These are phyloP conservation scores for Tragelaphus buxtoni DNA, from an alignment of 2,113 vertebrate genomes.

Conservation along the genomic window DNA sequence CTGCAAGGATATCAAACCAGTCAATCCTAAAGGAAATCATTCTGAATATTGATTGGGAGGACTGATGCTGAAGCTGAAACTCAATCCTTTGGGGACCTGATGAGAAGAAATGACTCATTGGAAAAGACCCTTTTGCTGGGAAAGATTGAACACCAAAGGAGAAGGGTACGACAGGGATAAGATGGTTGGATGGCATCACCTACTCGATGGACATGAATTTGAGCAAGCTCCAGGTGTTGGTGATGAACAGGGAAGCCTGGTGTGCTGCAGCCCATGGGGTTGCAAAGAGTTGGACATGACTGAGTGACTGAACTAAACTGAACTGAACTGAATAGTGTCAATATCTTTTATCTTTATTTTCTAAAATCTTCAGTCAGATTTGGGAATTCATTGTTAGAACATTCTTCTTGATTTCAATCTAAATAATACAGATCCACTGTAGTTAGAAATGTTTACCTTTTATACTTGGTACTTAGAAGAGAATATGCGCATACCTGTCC, in stretches of 20 bases:
- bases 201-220: background rate
- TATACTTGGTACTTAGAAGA: background rate
- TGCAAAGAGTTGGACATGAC: background rate
- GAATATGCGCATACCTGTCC: constrained; percentile 1
- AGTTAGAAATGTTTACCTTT: background rate
- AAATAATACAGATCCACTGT: background rate
- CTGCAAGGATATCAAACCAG: background rate
- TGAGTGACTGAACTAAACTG: background rate
- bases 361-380: background rate
- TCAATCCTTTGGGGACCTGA: background rate
- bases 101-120: background rate
- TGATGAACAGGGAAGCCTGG: background rate
- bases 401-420: background rate
- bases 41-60: background rate
- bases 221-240: background rate
- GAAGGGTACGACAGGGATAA: background rate
- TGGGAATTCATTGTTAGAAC: background rate
- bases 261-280: background rate
- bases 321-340: background rate
- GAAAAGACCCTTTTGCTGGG: background rate
- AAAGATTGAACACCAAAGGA: background rate
- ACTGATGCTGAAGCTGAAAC: background rate
- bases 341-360: background rate
- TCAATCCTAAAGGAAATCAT: background rate
- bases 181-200: background rate